phyloP scores from a whole-genome alignment of 2,888 invertebrate species.

The Ennomos erosarius region DNA sequence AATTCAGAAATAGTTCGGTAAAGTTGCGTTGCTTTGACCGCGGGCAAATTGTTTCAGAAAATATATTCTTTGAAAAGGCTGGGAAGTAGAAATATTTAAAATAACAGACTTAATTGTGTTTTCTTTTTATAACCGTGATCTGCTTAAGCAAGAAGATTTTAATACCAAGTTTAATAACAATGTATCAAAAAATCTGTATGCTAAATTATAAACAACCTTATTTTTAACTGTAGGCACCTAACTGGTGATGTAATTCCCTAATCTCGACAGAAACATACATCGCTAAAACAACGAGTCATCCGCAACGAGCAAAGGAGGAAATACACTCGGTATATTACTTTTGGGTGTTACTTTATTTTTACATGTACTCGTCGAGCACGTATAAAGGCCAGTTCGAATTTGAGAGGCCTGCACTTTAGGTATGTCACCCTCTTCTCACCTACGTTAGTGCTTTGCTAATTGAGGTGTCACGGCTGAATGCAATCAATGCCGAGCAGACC shows the following conservation, averaged over 20 bases:
- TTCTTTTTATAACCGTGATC: too few relatives aligned
- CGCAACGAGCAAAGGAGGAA: too few relatives aligned
- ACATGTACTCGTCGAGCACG: neutral
- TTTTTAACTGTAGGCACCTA: too few relatives aligned
- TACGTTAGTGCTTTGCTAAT: slow-evolving; percentile 21
- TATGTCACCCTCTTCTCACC: slow-evolving; percentile 5
- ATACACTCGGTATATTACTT: too few relatives aligned
- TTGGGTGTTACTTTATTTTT: neutral
- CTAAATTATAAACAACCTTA: too few relatives aligned
- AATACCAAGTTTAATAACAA: too few relatives aligned
- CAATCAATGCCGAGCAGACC: slow-evolving; percentile 37
- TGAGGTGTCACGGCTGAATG: slow-evolving; percentile 43
- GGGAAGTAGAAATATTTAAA: slow-evolving; percentile 29
- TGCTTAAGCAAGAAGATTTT: too few relatives aligned
- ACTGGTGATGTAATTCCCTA: too few relatives aligned
- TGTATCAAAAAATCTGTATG: too few relatives aligned
- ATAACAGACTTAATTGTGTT: neutral
- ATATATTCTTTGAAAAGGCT: slow-evolving; percentile 37
- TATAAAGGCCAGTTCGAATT: too few relatives aligned
- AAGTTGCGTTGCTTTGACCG: slow-evolving; percentile 41
- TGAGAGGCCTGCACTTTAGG: neutral
- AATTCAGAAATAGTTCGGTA: slow-evolving; percentile 44
- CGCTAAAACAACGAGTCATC: too few relatives aligned
- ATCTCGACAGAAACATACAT: too few relatives aligned
- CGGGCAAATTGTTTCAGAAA: slow-evolving; percentile 42